Evolutionary conservation across 2,113 vertebrate species (phyloP), one percentile per base, ranked within the genome.

Genomic region (Alosa alosa): DNA sequence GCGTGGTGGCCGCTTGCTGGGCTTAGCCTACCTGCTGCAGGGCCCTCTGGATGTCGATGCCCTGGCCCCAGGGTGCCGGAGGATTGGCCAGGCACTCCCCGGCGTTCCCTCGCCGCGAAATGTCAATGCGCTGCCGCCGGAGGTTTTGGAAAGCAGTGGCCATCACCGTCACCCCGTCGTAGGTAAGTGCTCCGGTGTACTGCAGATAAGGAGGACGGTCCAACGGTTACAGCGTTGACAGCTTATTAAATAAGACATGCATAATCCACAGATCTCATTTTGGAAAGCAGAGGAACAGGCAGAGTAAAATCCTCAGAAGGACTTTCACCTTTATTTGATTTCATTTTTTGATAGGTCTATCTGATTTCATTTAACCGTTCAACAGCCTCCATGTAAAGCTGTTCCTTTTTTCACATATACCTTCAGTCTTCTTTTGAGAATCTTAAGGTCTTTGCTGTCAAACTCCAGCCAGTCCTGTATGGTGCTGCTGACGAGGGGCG

Each of bases 71-170:
- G 1, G 98, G 98, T 31, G 99, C 98, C 0, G 98, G 97, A 0
- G 98, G 98, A 87, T 99, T 99, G 82, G 98, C 98, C 31, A 99
- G 93, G 89, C 98, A 99, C 90, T 99, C 98, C 0, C 98, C 98
- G 0, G 98, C 98, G 0, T 99, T 99, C 13, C 98, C 98, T 0
- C 98, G 95, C 31, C 98, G 97, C 85, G 98, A 98, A 86, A 99
- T 98, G 88, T 99, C 98, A 0, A 99, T 99, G 86, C 97, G 93
- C 89, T 99, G 98, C 86, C 95, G 95, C 82, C 98, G 92, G 3
- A 99, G 96, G 92, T 97, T 99, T 92, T 99, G 97, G 91, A 99
- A 99, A 0, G 98, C 98, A 64, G 97, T 97, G 0, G 97, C 96
- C 97, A 99, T 98, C 87, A 99, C 97, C 7, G 93, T 96, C 49